Base-by-base conservation (phyloP, 2,113 vertebrate genomes). In the Anhinga anhinga region DNA sequence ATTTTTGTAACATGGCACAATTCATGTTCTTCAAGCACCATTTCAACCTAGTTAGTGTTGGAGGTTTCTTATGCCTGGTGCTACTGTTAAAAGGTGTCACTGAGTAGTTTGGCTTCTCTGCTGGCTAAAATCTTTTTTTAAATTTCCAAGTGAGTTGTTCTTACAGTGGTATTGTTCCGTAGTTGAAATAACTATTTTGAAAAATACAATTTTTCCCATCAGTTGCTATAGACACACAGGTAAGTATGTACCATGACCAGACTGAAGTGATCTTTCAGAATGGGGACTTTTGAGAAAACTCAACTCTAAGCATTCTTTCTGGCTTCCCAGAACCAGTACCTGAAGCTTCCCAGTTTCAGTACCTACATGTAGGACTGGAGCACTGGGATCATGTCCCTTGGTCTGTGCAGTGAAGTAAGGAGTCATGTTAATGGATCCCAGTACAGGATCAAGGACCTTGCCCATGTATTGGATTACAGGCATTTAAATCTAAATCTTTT, bases 401-500 rank as follows among this genome's bases (percentile, higher is more conserved):
- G 34, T 82, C 45, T 77, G 15, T 83, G 45, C 66, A 50, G 71
- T 49, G 49, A 79, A 91, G 23, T 42, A 91, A 90, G 44, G 30
- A 87, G 18, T 13, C 47, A 38, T 8, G 5, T 71, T 73, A 81
- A 36, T 50, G 63, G 58, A 77, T 80, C 36, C 58, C 65, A 67
- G 59, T 79, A 61, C 53, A 87, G 34, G 59, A 80, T 91, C 66
- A 69, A 82, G 74, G 74, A 69, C 27, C 25, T 92, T 84, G 50
- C 18, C 59, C 11, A 3, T 42, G 26, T 83, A 66, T 77, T 81
- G 55, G 19, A 58, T 94, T 93, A 56, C 63, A 92, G 38, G 18
- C 62, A 34, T 92, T 94, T 93, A 90, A 83, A 92, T 88, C 70
- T 65, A 45, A 90, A 63, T 84, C 65, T 91, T 95, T 82, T 52